Percentiles rank a stretch among this genome's conserved stretches.
Conservation (phyloP, 2,113 vertebrate genomes). For the Peromyscus polionotus region DNA sequence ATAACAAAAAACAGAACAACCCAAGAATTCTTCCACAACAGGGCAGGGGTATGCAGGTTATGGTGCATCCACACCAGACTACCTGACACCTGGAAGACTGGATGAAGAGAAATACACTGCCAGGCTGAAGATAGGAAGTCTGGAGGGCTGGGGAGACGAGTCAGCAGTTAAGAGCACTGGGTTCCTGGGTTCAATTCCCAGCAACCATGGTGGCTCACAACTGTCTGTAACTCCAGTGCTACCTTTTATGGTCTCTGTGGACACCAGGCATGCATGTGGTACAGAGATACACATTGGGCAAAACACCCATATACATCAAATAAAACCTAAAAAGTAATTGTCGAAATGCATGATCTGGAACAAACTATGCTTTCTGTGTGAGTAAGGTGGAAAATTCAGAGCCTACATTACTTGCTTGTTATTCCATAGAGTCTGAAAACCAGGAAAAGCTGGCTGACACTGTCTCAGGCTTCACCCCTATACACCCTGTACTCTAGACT, state of each 20-base stretch:
- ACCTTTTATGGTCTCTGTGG: not conserved
- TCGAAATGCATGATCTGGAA: not conserved
- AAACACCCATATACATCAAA: not conserved
- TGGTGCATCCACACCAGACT: not conserved
- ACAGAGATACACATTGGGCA: not conserved
- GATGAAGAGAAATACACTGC: not conserved
- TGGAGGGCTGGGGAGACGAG: not conserved
- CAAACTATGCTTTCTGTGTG: conserved; percentile 1
- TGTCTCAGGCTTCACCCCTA: not conserved
- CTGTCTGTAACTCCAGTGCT: not conserved
- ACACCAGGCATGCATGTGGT: not conserved
- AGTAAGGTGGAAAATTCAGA: conserved; percentile 25
- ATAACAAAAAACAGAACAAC: not conserved
- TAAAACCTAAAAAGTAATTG: not conserved
- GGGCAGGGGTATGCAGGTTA: not conserved
- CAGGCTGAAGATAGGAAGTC: not conserved
- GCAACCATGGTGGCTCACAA: not conserved
- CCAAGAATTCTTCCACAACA: not conserved
- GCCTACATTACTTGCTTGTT: not conserved
- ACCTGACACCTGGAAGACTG: not conserved
- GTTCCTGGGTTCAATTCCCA: not conserved
- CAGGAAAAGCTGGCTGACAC: not conserved
- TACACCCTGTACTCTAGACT: not conserved
- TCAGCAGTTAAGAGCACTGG: not conserved
- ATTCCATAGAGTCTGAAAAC: conserved; percentile 2